A percentile compares a stretch with the other conserved stretches of the same genome.
These are phyloP conservation scores for Engystomops pustulosus DNA, from an alignment of 2,113 vertebrate species.

Conservation along the genomic window DNA sequence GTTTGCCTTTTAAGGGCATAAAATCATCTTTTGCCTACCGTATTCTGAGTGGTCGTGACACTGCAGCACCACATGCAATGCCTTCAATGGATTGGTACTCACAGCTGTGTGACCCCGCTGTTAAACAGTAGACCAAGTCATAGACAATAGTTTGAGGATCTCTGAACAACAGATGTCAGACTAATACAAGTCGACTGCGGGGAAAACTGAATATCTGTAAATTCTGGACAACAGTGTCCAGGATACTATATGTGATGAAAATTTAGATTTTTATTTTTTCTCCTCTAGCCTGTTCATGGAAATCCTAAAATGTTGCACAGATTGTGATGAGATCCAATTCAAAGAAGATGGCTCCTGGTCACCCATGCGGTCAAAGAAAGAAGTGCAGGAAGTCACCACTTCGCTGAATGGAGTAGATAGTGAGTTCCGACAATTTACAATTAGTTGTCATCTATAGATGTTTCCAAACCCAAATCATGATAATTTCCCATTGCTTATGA, in stretches of 20 bases:
- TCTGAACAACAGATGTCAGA: too few species aligned
- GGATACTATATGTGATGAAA: not conserved
- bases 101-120: too few species aligned
- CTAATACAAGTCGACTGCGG: too few species aligned
- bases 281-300: slow-evolving; percentile 92
- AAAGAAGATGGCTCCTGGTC: slow-evolving; percentile 97
- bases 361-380: slow-evolving; percentile 96
- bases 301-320: slow-evolving; percentile 94
- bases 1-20: too few species aligned
- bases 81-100: too few species aligned
- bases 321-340: slow-evolving; percentile 98
- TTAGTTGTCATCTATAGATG: not conserved
- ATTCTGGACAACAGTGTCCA: too few species aligned
- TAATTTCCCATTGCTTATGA: not conserved
- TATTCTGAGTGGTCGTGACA: too few species aligned
- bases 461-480: not conserved
- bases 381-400: slow-evolving; percentile 91
- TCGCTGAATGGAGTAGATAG: slow-evolving; percentile 92
- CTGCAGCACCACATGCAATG: too few species aligned
- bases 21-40: too few species aligned
- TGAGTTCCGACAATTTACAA: slow-evolving; percentile 65
- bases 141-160: too few species aligned
- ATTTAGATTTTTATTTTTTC: not conserved
- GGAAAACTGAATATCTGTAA: too few species aligned
- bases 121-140: too few species aligned